Conservation (phyloP, 2,888 invertebrate species). For the Tupiocoris notatus region DNA sequence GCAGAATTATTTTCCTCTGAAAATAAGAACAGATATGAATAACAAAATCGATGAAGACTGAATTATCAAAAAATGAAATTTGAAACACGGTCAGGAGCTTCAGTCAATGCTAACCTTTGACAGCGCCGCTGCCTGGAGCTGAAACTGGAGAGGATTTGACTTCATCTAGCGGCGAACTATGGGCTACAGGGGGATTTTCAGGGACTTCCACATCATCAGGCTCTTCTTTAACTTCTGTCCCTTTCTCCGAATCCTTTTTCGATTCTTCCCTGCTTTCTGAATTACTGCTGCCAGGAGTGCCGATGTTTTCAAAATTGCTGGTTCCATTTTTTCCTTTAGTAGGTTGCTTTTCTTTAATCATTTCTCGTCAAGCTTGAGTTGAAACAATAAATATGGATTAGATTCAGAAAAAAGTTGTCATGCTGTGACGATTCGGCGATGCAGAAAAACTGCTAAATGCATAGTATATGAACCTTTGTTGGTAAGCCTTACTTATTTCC, state of each 20-base stretch:
- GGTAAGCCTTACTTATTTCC: constrained; percentile 27
- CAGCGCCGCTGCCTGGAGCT: not conserved
- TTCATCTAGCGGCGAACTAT: constrained; percentile 47
- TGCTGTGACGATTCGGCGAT: no score
- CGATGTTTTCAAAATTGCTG: constrained; percentile 44
- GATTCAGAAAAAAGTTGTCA: no score
- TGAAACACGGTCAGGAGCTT: no score
- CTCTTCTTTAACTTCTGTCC: constrained; percentile 50
- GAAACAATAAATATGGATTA: not conserved
- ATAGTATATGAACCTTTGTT: no score
- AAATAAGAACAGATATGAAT: not conserved
- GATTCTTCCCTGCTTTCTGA: constrained; percentile 47
- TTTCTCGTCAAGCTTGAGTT: constrained; percentile 40
- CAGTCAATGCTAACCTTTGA: constrained; percentile 9
- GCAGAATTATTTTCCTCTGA: constrained; percentile 23
- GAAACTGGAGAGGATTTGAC: constrained; percentile 45
- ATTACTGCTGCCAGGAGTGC: constrained; percentile 44
- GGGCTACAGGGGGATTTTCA: constrained; percentile 44
- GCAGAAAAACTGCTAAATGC: no score
- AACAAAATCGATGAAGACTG: no score
- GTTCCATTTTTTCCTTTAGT: constrained; percentile 50
- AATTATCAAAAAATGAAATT: no score
- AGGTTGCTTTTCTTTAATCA: constrained; percentile 51
- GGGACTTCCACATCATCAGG: constrained; percentile 48
- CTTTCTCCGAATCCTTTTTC: constrained; percentile 48